Conservation (phyloP, 2,113 vertebrate species). For the Procavia capensis region DNA sequence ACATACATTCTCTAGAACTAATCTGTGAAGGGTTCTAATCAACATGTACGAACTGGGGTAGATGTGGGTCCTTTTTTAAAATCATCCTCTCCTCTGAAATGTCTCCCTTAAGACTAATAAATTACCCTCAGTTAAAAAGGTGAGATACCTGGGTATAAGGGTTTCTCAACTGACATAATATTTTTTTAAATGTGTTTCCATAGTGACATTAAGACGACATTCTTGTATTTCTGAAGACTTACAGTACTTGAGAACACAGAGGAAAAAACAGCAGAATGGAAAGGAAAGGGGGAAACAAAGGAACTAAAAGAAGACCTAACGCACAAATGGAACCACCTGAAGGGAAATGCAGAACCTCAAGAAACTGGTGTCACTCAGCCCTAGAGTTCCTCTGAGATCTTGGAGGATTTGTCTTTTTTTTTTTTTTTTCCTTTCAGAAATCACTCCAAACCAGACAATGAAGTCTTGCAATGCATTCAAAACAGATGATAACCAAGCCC, state of each 20-base stretch:
- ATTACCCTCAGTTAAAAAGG: conserved; percentile 72
- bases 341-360: conserved; percentile 74
- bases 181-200: conserved; percentile 84
- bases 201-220: conserved; percentile 82
- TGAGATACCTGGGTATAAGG: conserved; percentile 68
- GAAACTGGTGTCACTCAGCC: conserved; percentile 61
- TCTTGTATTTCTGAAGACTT: conserved; percentile 73
- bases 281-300: conserved; percentile 74
- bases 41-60: conserved; percentile 31
- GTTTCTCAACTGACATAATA: conserved; percentile 71
- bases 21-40: conserved; percentile 69
- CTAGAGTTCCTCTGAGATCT: conserved; percentile 79
- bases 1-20: conserved; percentile 63
- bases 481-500: conserved; percentile 80
- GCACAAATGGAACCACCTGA: conserved; percentile 74
- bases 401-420: conserved; percentile 44
- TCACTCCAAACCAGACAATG: conserved; percentile 71
- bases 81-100: conserved; percentile 75
- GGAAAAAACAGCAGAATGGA: conserved; percentile 59
- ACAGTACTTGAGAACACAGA: conserved; percentile 69
- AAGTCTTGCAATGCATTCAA: conserved; percentile 80
- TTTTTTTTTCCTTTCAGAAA: conserved; percentile 63
- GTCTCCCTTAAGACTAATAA: conserved; percentile 77
- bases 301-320: conserved; percentile 68
- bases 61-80: conserved; percentile 39